A percentile compares a stretch with the other conserved stretches of the same genome.
Conservation (phyloP, 1,140 invertebrate species). For the Drosophila suzukii region DNA sequence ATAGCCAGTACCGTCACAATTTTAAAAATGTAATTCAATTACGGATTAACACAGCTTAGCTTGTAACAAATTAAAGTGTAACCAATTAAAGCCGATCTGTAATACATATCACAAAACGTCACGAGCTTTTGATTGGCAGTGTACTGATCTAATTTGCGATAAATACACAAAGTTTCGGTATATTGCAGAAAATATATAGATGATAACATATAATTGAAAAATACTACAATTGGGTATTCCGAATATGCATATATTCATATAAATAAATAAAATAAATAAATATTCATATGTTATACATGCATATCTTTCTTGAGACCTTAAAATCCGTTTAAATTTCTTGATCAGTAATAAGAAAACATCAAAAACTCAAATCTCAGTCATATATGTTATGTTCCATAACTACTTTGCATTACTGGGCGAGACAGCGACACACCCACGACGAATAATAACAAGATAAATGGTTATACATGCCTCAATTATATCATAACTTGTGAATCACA, state of each 20-base stretch:
- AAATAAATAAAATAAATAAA: too few species aligned
- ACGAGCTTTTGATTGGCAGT: neutral
- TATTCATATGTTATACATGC: too few species aligned
- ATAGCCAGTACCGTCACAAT: conserved; percentile 3
- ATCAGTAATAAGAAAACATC: neutral
- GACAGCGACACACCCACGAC: conserved; percentile 14
- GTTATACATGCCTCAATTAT: conserved; percentile 22
- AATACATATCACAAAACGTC: neutral
- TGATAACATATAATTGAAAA: too few species aligned
- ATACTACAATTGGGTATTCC: too few species aligned
- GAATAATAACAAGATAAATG: conserved; percentile 3
- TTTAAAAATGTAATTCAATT: neutral
- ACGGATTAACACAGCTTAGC: neutral
- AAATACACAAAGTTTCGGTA: too few species aligned
- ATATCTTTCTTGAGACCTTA: too few species aligned
- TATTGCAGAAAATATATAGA: too few species aligned
- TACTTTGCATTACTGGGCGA: conserved; percentile 58
- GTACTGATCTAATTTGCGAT: too few species aligned
- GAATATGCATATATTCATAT: too few species aligned
- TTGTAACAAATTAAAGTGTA: neutral
- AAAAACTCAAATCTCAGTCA: neutral
- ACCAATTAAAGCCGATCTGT: neutral
- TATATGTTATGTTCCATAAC: neutral
- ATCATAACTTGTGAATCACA: conserved; percentile 37
- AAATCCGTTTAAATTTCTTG: neutral